These are phyloP conservation scores for Tupaia tana DNA, from an alignment of 2,113 vertebrate genomes.

Conservation along the genomic window DNA sequence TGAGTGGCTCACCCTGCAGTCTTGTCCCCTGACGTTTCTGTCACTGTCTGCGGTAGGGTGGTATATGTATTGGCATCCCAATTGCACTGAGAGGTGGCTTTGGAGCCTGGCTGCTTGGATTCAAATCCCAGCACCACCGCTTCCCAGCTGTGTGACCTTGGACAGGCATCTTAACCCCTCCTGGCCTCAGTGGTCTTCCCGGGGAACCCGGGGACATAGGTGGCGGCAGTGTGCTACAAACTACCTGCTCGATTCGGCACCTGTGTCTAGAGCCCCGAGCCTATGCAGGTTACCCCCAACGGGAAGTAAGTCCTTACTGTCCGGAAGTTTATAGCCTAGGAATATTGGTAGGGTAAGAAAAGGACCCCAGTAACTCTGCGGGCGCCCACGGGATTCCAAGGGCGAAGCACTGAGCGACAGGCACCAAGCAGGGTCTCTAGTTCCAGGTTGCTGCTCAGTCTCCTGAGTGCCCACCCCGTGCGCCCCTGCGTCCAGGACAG, in stretches of 20 bases:
- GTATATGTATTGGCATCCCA: background rate
- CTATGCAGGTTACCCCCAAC: background rate
- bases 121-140: background rate
- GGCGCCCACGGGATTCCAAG: background rate
- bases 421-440: background rate
- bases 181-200: background rate
- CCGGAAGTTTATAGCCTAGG: background rate
- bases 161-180: background rate
- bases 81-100: background rate
- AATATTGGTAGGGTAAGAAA: background rate
- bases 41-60: background rate
- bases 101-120: background rate
- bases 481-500: background rate
- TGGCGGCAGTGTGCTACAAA: background rate
- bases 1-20: background rate
- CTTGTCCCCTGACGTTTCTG: background rate
- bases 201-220: background rate
- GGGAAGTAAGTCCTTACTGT: background rate
- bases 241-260: background rate
- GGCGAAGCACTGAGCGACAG: background rate
- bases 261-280: background rate
- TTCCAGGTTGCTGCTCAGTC: background rate
- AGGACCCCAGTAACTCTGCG: no score
- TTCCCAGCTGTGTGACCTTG: background rate
- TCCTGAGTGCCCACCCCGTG: background rate